phyloP scores from a whole-genome alignment of 2,888 invertebrate species.

The Mythimna ferrago region DNA sequence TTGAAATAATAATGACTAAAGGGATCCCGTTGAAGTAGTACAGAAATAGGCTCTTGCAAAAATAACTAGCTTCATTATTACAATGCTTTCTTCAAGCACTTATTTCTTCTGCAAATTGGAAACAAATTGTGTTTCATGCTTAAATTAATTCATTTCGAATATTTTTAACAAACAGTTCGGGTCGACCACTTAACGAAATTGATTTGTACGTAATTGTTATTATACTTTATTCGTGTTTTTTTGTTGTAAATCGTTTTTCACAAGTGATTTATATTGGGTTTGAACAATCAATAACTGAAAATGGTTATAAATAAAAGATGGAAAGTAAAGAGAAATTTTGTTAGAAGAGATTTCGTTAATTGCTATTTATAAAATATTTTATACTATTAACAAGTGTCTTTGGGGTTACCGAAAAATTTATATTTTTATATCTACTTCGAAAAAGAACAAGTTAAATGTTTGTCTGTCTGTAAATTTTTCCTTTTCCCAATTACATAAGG shows the following conservation, averaged over 20 bases:
- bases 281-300: constrained; percentile 12
- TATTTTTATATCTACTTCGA: neutral
- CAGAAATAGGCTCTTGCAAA: constrained; percentile 63
- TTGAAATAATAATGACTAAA: constrained; percentile 76
- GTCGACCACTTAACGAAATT: constrained; percentile 35
- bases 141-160: constrained; percentile 35
- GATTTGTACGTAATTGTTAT: constrained; percentile 21
- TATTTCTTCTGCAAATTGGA: constrained; percentile 46
- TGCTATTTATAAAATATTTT: constrained; percentile 5
- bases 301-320: neutral
- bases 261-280: constrained; percentile 5
- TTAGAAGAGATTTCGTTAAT: neutral
- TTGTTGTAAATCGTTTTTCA: constrained; percentile 23
- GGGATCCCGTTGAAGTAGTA: constrained; percentile 54
- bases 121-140: constrained; percentile 41
- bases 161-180: constrained; percentile 3
- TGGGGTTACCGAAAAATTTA: neutral
- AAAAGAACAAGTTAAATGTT: neutral
- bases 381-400: constrained; percentile 6
- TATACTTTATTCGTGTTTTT: constrained; percentile 30
- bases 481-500: too few relatives aligned
- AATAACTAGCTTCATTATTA: constrained; percentile 65
- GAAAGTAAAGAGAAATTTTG: neutral
- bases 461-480: too few relatives aligned
- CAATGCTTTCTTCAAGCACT: constrained; percentile 45